Conservation (phyloP, 2,888 invertebrate species). For the Pristionchus japonicus region DNA sequence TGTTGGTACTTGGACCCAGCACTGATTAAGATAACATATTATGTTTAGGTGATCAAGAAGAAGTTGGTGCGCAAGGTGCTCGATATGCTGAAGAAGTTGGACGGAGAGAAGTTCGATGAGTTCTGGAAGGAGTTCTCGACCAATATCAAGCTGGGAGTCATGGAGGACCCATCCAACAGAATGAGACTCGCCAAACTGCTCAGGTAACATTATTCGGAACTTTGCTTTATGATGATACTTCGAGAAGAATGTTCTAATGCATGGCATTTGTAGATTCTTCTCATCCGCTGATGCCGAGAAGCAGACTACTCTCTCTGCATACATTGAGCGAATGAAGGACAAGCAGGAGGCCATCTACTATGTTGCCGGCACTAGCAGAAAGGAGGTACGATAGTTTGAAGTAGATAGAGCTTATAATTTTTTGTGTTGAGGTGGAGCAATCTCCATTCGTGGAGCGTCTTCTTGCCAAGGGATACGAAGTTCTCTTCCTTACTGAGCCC, state of each 20-base stretch:
- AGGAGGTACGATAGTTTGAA: constrained; percentile 80
- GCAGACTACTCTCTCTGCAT: constrained; percentile 86
- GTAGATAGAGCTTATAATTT: neutral
- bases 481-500: constrained; percentile 90
- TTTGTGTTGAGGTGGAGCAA: constrained; percentile 79
- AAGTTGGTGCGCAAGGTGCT: constrained; percentile 90
- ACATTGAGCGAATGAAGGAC: constrained; percentile 94
- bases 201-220: constrained; percentile 80
- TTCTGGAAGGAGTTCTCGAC: constrained; percentile 99
- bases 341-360: constrained; percentile 95
- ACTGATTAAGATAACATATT: no score
- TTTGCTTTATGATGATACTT: no score
- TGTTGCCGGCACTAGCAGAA: constrained; percentile 89
- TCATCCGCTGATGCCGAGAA: constrained; percentile 82
- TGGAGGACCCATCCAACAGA: constrained; percentile 96
- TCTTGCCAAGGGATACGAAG: constrained; percentile 91
- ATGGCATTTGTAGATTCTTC: constrained; percentile 52
- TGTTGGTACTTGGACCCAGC: no score
- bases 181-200: constrained; percentile 94
- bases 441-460: constrained; percentile 97
- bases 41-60: constrained; percentile 90
- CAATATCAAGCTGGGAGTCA: constrained; percentile 94
- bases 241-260: neutral
- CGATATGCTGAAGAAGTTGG: constrained; percentile 91
- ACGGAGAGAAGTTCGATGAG: constrained; percentile 88